Evolutionary conservation across 2,797 vertebrate genomes (phyloP).

Genomic region (Atherinosoma microstoma): DNA sequence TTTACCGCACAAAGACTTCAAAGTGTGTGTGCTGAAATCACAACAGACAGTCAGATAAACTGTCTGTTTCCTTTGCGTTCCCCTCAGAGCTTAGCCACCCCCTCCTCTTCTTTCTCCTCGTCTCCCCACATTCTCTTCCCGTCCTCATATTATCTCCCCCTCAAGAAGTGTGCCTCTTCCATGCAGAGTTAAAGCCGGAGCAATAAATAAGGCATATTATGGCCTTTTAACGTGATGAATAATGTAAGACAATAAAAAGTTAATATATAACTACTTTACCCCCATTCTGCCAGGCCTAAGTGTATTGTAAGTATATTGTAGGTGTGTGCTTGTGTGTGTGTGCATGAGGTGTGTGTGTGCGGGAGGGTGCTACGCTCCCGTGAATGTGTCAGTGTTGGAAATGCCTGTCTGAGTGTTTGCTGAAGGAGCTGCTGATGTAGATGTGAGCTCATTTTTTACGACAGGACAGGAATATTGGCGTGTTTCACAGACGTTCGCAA

Average conservation of each 20-base stretch:
- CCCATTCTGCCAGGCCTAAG: constrained; percentile 82
- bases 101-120: not conserved
- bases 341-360: constrained; percentile 9
- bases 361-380: constrained; percentile 33
- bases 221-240: constrained; percentile 84
- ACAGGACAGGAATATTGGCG: constrained; percentile 64
- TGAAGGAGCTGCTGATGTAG: constrained; percentile 74
- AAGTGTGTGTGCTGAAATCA: constrained; percentile 67
- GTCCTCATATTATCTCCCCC: constrained; percentile 47
- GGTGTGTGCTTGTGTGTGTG: constrained; percentile 48
- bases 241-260: constrained; percentile 86
- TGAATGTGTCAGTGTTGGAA: constrained; percentile 69
- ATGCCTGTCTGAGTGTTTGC: constrained; percentile 77
- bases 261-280: constrained; percentile 84
- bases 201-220: constrained; percentile 85
- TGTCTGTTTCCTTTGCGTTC: constrained; percentile 71
- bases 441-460: constrained; percentile 72
- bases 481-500: constrained; percentile 66
- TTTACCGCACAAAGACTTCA: constrained; percentile 75
- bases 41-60: constrained; percentile 78
- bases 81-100: constrained; percentile 44
- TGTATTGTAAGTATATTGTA: constrained; percentile 75
- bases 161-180: constrained; percentile 61
- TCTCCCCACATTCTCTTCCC: constrained; percentile 27
- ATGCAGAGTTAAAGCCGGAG: constrained; percentile 65